phyloP scores from a whole-genome alignment of 2,888 invertebrate genomes.

The Arrhopalites spinosus region DNA sequence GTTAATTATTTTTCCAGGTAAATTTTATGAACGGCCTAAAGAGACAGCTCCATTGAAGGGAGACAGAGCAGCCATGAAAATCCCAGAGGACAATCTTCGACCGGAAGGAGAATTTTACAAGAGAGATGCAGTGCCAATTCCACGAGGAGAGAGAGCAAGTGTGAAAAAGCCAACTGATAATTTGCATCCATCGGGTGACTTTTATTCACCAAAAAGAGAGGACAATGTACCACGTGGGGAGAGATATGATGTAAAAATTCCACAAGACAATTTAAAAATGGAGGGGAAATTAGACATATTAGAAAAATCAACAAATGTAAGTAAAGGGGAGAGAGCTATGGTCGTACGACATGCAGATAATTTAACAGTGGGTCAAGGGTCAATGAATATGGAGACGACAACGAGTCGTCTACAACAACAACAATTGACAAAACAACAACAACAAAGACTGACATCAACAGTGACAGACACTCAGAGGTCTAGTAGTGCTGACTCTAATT shows the following conservation, averaged over 20 bases:
- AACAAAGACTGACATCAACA: neutral
- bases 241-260: slow-evolving; percentile 58
- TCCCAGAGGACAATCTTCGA: slow-evolving; percentile 64
- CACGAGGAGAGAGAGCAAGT: slow-evolving; percentile 60
- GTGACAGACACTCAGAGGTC: neutral
- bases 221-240: slow-evolving; percentile 61
- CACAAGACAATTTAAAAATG: slow-evolving; percentile 67
- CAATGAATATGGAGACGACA: slow-evolving; percentile 51
- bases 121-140: slow-evolving; percentile 63
- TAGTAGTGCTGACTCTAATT: slow-evolving; percentile 7
- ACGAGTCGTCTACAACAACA: slow-evolving; percentile 30
- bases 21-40: slow-evolving; percentile 64
- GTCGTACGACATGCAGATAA: slow-evolving; percentile 54
- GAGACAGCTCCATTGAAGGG: slow-evolving; percentile 63
- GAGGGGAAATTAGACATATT: slow-evolving; percentile 63
- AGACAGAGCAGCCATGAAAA: slow-evolving; percentile 61
- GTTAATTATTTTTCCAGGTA: slow-evolving; percentile 64
- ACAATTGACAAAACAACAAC: neutral
- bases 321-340: slow-evolving; percentile 52
- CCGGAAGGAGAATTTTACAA: slow-evolving; percentile 68
- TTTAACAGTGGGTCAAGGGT: slow-evolving; percentile 51
- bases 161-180: slow-evolving; percentile 65
- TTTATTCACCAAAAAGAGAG: slow-evolving; percentile 63
- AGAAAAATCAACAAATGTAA: slow-evolving; percentile 20
- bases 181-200: slow-evolving; percentile 64